phyloP scores from a whole-genome alignment of 2,888 invertebrate genomes.

The Dasysyrphus tricinctus region DNA sequence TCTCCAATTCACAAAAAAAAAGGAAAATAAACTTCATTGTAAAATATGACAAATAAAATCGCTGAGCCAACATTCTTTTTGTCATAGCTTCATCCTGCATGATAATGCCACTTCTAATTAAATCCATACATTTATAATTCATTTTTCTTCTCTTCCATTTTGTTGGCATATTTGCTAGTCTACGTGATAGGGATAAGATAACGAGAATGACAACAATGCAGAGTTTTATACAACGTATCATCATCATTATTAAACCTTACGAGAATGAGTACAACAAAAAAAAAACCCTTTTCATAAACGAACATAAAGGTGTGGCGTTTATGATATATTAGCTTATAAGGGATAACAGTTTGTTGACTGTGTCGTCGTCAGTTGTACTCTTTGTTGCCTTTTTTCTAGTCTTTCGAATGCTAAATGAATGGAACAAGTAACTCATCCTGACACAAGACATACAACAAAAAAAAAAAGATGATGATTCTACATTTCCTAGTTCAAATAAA shows the following conservation, averaged over 20 bases:
- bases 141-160: constrained; percentile 33
- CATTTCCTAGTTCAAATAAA: constrained; percentile 38
- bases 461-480: constrained; percentile 37
- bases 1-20: not conserved
- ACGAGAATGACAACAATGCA: constrained; percentile 32
- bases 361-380: not conserved
- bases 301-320: constrained; percentile 50
- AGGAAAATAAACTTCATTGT: not conserved
- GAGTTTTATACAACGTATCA: constrained; percentile 22
- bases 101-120: constrained; percentile 62
- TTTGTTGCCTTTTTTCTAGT: not conserved
- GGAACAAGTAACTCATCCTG: constrained; percentile 45
- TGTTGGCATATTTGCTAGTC: not conserved
- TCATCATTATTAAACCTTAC: constrained; percentile 17
- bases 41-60: not conserved
- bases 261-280: too few species aligned
- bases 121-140: constrained; percentile 66
- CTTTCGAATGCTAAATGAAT: constrained; percentile 29
- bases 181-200: constrained; percentile 26
- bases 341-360: constrained; percentile 56
- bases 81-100: not conserved
- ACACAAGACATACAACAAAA: constrained; percentile 24
- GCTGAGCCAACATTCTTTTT: not conserved
- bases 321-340: constrained; percentile 54
- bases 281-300: not conserved